Percentiles rank a stretch among this genome's conserved stretches.
Evolutionary conservation across 1,140 invertebrate genomes (phyloP).

Genomic region (Varroa destructor): DNA sequence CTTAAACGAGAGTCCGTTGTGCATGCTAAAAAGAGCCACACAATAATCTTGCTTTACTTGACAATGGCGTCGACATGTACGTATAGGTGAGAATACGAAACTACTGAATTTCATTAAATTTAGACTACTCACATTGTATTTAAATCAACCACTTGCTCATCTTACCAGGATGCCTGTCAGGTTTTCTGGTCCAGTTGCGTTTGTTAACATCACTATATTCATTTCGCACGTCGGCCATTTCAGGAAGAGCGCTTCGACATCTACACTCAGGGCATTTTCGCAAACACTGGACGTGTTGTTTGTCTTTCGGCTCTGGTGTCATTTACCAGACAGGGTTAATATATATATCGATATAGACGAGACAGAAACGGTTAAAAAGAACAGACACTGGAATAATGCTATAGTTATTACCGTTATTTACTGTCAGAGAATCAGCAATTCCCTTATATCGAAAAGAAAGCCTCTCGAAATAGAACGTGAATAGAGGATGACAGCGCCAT

Average conservation of each 20-base stretch:
- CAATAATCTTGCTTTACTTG: no score
- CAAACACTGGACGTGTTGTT: constrained; percentile 15
- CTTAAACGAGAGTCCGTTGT: constrained; percentile 11
- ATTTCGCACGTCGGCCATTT: constrained; percentile 25
- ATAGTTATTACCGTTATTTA: no score
- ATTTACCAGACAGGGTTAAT: background rate
- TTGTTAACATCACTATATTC: constrained; percentile 23
- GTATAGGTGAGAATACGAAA: no score
- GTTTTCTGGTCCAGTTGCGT: constrained; percentile 25
- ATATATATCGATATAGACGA: background rate
- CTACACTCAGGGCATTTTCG: constrained; percentile 1
- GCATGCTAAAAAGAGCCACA: background rate
- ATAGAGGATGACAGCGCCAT: no score
- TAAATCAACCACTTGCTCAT: no score
- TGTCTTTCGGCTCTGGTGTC: constrained; percentile 3
- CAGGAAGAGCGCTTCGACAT: constrained; percentile 7
- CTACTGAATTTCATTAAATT: no score
- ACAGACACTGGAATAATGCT: background rate
- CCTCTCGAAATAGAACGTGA: no score
- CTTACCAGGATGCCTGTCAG: constrained; percentile 18
- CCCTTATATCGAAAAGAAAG: background rate
- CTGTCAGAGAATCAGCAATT: background rate
- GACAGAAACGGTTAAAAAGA: background rate
- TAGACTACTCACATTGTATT: no score
- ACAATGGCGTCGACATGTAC: no score